Evolutionary conservation across 2,888 invertebrate genomes (phyloP), one percentile per base, ranked within the genome.

Genomic region (Allygus modestus): DNA sequence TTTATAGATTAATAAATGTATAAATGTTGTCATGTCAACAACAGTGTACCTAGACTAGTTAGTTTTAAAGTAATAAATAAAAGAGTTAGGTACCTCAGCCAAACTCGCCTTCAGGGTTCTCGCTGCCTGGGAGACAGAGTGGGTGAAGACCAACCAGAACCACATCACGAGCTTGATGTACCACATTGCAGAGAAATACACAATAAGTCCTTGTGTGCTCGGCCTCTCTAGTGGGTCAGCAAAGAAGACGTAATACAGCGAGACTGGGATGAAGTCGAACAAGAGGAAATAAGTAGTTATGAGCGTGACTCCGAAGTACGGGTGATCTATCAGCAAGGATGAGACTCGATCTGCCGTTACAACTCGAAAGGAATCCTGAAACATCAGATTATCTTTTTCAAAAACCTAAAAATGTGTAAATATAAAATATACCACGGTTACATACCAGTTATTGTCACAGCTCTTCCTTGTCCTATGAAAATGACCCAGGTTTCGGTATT

Each of bases 121-220:
- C n/a, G 73, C 73, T 23, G 73, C 43, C n/a, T 43, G n/a, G 12
- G 73, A 73, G 4, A 73, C 23, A 7, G 43, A 73, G 20, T 73
- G 73, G 15, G 73, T 73, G 23, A 73, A 73, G 1, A 73, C 23
- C 73, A 73, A 17, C 73, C 73, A 73, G n/a, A 41, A 41, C 23
- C 20, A 73, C 28, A 65, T 5, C 9, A 65, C 31, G 0, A 65
- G 12, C n/a, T 65, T 65, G 9, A 31, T 15, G 15, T 65, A 65
- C 65, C 26, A 65, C 2, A n/a, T 15, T 5, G 65, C 28, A 11
- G 5, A 0, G 15, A 28, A 28, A 65, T 28, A 65, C 28, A 31
- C 28, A 15, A 31, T 17, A 31, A 65, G 12, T 17, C 7, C 7
- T 9, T 2, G 4, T 28, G 28, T 11, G 12, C 2, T 26, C 2